A percentile compares a stretch with the other conserved stretches of the same genome.
Conservation (phyloP, 2,797 vertebrate species). For the Platyrinchus mystaceus region DNA sequence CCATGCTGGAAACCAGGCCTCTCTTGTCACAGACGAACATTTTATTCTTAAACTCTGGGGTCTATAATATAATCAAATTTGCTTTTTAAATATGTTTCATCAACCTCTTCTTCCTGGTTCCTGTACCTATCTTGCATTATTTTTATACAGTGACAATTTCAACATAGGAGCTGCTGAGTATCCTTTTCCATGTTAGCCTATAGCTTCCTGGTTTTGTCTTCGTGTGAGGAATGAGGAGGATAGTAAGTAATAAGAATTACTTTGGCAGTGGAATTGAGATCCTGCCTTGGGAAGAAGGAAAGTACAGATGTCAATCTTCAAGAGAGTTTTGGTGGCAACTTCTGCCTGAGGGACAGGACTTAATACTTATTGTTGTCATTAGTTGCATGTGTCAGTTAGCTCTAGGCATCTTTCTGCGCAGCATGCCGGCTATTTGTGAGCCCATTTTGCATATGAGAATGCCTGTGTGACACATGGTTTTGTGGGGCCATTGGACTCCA, state of each 20-base stretch:
- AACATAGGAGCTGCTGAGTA: not conserved
- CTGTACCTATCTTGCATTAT: not conserved
- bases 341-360: not conserved
- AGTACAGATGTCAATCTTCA: not conserved
- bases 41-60: not conserved
- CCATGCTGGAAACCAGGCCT: not conserved
- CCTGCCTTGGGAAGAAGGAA: not conserved
- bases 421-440: not conserved
- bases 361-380: not conserved
- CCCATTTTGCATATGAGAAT: not conserved
- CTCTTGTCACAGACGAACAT: not conserved
- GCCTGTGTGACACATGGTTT: not conserved
- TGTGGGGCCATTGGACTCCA: not conserved
- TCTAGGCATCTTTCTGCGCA: not conserved
- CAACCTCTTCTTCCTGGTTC: not conserved
- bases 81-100: not conserved
- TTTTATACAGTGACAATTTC: not conserved
- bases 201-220: not conserved
- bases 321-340: not conserved
- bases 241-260: not conserved
- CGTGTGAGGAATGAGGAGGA: not conserved
- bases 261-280: not conserved
- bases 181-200: not conserved
- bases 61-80: not conserved
- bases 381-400: not conserved